Evolutionary conservation across 1,140 invertebrate genomes (phyloP).

Genomic region (Pseudomyrmex flavicornis): DNA sequence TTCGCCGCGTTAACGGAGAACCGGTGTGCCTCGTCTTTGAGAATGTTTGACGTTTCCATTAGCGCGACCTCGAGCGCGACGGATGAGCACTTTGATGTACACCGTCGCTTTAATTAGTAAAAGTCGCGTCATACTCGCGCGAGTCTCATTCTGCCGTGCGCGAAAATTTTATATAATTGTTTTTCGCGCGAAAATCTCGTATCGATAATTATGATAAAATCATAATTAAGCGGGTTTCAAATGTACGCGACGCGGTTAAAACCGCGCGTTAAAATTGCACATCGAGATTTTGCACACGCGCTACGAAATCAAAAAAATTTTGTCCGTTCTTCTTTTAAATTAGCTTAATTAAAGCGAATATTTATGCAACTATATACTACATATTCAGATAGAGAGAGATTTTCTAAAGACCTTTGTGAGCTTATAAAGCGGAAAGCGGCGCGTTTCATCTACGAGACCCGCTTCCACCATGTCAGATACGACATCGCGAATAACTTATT

Average conservation of each 20-base stretch:
- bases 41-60: constrained; percentile 72
- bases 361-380: background rate
- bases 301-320: too few relatives aligned
- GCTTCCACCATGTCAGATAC: background rate
- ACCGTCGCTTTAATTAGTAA: constrained; percentile 55
- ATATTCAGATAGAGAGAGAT: too few relatives aligned
- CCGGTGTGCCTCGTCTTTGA: constrained; percentile 58
- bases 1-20: constrained; percentile 46
- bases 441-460: background rate
- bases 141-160: background rate
- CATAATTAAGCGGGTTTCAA: background rate
- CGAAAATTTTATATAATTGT: constrained; percentile 10
- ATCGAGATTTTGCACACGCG: too few relatives aligned
- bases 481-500: constrained; percentile 25
- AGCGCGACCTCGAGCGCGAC: constrained; percentile 43
- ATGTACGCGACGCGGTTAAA: too few relatives aligned
- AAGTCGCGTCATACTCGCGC: constrained; percentile 15
- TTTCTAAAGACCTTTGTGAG: background rate
- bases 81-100: constrained; percentile 58
- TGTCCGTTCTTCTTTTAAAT: too few relatives aligned
- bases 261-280: too few relatives aligned
- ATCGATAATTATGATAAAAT: background rate
- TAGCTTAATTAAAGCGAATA: too few relatives aligned
- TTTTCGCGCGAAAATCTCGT: background rate
- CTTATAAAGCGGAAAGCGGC: background rate